Evolutionary conservation across 2,888 invertebrate genomes (phyloP), one percentile per base, ranked within the genome.

Genomic region (Argyresthia albistria): DNA sequence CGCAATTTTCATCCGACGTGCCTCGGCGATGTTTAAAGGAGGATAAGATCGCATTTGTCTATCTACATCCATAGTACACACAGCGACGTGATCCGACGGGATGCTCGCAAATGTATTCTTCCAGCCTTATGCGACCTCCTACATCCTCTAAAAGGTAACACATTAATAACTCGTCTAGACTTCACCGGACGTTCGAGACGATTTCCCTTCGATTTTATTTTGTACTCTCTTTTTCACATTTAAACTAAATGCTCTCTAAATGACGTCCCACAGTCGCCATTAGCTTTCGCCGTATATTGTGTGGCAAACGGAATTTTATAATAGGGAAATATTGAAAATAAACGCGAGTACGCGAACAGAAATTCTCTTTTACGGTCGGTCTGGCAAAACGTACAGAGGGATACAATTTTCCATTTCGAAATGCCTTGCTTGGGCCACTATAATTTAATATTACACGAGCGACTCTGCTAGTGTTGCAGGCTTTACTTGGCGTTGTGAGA

Each of bases 391-490:
- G 66, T 69, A 67, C 67, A 60, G 63, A 65, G 65, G 66, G 66
- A 71, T 72, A 70, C 73, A 75, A 79, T 82, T 81, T 82, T 81
- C 82, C 75, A 77, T 82, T 81, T 80, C 71, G 71, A 79, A 82
- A 81, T 77, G 74, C 73, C 74, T 76, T 79, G 73, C 69, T 74
- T 69, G 78, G 75, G 68, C 75, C 73, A 77, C 80, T 82, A 80
- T 83, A 82, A 83, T 83, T 83, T 83, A 84, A 84, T 84, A 83
- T 82, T 82, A 82, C 81, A 81, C 74, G 74, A 79, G 64, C 73
- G 62, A 61, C 58, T 59, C 61, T 59, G 64, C 60, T 45, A 50
- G 67, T 65, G 62, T 69, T 66, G 76, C 73, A 70, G 73, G 82
- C 78, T 77, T 75, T 78, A 73, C 71, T 73, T 61, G 80, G 80